phyloP scores from a whole-genome alignment of 2,113 vertebrate genomes.

The Etheostoma cragini region DNA sequence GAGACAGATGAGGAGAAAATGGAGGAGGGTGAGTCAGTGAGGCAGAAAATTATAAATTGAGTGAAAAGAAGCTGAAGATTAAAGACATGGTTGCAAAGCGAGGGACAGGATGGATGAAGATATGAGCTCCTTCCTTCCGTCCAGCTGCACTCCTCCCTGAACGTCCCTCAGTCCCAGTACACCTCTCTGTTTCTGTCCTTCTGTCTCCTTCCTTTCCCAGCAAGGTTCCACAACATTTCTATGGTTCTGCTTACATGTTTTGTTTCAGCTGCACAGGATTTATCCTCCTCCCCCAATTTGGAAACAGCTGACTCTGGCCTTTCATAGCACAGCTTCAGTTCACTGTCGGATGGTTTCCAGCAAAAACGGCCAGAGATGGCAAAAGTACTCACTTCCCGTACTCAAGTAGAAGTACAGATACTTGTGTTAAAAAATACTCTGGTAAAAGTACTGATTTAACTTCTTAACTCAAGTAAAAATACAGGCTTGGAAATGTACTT shows the following conservation, averaged over 20 bases:
- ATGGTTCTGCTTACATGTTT: constrained; percentile 31
- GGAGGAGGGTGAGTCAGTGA: background rate
- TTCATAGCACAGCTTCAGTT: constrained; percentile 33
- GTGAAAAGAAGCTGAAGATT: constrained; percentile 1
- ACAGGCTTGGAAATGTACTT: too few relatives aligned
- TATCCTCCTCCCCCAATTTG: constrained; percentile 36
- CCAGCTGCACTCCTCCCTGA: constrained; percentile 21
- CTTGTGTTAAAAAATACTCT: too few relatives aligned
- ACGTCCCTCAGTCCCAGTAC: background rate
- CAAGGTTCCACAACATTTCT: background rate
- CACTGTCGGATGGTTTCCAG: constrained; percentile 18
- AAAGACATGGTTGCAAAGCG: background rate
- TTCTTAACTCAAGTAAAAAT: too few relatives aligned
- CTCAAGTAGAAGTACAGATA: too few relatives aligned
- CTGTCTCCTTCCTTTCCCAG: background rate
- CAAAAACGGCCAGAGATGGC: constrained; percentile 13
- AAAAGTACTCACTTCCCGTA: too few relatives aligned
- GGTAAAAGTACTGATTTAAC: too few relatives aligned
- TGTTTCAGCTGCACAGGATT: constrained; percentile 39
- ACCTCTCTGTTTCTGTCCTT: background rate
- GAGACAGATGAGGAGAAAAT: background rate
- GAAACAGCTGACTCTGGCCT: constrained; percentile 36
- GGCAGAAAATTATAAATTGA: constrained; percentile 8
- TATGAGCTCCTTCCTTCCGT: constrained; percentile 38
- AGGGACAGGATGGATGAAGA: constrained; percentile 44